These are phyloP conservation scores for Zelostemma sp. DNA, from an alignment of 1,140 invertebrate species.

Conservation along the genomic window DNA sequence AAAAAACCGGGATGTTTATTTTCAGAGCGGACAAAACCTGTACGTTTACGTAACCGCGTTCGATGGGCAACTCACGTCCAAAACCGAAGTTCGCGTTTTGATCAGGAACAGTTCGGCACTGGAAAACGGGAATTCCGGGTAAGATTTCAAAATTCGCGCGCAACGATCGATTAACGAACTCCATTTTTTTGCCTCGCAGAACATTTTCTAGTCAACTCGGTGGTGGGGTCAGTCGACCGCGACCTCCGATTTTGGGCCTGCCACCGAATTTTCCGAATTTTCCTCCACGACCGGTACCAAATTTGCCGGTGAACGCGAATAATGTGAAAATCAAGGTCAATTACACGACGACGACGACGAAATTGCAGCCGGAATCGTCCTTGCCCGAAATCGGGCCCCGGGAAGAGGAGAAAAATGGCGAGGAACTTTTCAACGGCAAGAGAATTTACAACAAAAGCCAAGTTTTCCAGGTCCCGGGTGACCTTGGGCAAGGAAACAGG, in stretches of 20 bases:
- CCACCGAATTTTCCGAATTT: conserved; percentile 55
- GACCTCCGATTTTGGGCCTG: conserved; percentile 56
- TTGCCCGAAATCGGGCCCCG: conserved; percentile 11
- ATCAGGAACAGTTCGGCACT: conserved; percentile 64
- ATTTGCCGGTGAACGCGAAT: conserved; percentile 4
- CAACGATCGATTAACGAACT: no score
- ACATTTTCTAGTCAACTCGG: conserved; percentile 55
- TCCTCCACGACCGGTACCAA: conserved; percentile 36
- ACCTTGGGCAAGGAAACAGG: neutral
- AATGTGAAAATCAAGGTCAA: no score
- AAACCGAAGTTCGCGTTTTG: conserved; percentile 79
- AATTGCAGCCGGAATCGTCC: conserved; percentile 50
- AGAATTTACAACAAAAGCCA: neutral
- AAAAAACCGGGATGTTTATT: conserved; percentile 33
- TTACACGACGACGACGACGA: conserved; percentile 48
- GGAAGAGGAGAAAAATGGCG: conserved; percentile 6
- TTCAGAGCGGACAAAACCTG: conserved; percentile 77
- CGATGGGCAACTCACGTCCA: conserved; percentile 76
- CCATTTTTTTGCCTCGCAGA: conserved; percentile 34
- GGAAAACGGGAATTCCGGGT: neutral
- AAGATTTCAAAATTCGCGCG: no score
- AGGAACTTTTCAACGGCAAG: conserved; percentile 16
- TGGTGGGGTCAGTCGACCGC: conserved; percentile 47
- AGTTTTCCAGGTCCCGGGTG: neutral
- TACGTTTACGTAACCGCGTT: conserved; percentile 79